Conservation (phyloP, 1,140 invertebrate species). For the Hylaeus anthracinus region DNA sequence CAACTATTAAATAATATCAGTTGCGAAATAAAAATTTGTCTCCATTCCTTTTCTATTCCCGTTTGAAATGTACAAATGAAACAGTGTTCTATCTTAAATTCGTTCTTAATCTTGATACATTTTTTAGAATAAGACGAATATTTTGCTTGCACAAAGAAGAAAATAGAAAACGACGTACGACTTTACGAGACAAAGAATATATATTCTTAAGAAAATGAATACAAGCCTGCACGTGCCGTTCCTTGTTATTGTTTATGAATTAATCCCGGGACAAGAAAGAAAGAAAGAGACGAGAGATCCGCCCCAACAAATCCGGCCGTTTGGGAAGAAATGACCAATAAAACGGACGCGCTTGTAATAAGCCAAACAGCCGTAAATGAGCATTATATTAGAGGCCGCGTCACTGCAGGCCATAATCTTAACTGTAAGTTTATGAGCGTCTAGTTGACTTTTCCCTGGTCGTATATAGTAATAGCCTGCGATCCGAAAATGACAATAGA, state of each 20-base stretch:
- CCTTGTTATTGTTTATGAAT: constrained; percentile 5
- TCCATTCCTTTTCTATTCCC: no score
- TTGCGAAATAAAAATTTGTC: neutral
- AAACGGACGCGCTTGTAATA: constrained; percentile 47
- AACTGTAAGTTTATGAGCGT: constrained; percentile 33
- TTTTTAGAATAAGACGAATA: neutral
- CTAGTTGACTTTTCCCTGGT: constrained; percentile 45
- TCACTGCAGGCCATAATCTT: constrained; percentile 36
- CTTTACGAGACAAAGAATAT: no score
- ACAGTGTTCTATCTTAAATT: neutral
- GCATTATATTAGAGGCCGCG: constrained; percentile 40
- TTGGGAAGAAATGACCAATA: constrained; percentile 41
- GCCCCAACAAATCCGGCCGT: constrained; percentile 17
- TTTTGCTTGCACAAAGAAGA: neutral
- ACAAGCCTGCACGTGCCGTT: neutral
- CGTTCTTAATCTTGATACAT: neutral
- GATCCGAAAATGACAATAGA: constrained; percentile 1
- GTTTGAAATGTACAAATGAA: no score
- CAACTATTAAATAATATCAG: no score
- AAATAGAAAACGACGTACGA: neutral
- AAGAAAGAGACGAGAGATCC: no score
- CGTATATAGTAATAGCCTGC: constrained; percentile 11
- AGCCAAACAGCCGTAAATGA: constrained; percentile 57
- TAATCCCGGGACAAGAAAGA: constrained; percentile 3
- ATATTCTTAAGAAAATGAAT: neutral